These are phyloP conservation scores for Coryphaenoides rupestris DNA, from an alignment of 2,113 vertebrate species.

Conservation along the genomic window DNA sequence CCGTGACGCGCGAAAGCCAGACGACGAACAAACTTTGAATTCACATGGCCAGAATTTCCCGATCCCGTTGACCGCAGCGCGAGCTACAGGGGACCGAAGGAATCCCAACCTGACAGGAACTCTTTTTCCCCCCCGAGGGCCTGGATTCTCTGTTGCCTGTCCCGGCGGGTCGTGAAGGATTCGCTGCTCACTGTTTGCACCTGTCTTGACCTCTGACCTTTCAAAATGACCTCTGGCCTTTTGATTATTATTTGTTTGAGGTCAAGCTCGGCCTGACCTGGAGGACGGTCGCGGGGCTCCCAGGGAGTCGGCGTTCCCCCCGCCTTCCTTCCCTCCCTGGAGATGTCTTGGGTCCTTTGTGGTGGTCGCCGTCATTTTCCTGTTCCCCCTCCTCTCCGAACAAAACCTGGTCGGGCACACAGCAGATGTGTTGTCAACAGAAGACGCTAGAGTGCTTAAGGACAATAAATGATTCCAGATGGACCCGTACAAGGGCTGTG, in stretches of 20 bases:
- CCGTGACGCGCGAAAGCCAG: no score
- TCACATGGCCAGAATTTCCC: no score
- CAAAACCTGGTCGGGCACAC: constrained; percentile 21
- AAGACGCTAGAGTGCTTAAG: neutral
- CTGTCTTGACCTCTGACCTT: neutral
- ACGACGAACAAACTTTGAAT: no score
- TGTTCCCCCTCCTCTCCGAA: neutral
- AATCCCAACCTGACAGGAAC: neutral
- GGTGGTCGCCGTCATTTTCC: constrained; percentile 11
- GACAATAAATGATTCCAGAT: constrained; percentile 45
- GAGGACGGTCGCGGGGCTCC: no score
- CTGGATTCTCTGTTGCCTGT: neutral
- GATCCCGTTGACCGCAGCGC: no score
- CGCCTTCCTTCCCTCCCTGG: no score
- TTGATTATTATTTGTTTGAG: no score
- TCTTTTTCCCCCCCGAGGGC: neutral
- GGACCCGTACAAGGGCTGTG: constrained; percentile 27
- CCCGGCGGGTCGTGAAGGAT: neutral
- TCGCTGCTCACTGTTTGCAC: neutral
- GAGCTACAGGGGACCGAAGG: neutral
- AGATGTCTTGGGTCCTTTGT: neutral
- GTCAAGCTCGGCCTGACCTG: no score
- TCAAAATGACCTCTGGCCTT: neutral
- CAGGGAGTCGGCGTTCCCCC: no score
- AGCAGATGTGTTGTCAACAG: constrained; percentile 30